These are phyloP conservation scores for Laupala kohalensis DNA, from an alignment of 1,140 invertebrate species.

Conservation along the genomic window DNA sequence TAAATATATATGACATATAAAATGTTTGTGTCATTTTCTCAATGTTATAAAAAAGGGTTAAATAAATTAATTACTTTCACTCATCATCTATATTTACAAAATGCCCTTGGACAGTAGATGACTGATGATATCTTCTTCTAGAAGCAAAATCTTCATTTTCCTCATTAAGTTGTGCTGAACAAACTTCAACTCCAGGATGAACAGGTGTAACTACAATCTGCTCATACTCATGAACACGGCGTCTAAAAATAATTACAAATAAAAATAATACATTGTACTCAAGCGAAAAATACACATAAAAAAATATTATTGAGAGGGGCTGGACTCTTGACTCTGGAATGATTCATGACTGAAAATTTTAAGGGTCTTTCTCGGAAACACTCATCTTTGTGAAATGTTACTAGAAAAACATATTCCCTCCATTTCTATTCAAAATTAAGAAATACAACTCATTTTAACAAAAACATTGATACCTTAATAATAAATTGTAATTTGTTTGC, in stretches of 20 bases:
- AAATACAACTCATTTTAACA: too few species aligned
- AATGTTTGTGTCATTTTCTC: neutral
- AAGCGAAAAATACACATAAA: too few species aligned
- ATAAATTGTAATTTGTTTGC: too few species aligned
- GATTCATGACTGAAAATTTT: too few species aligned
- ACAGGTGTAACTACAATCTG: slow-evolving; percentile 81
- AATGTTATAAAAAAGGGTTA: neutral
- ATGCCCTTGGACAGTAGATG: slow-evolving; percentile 62
- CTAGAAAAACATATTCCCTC: too few species aligned
- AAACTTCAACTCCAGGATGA: slow-evolving; percentile 65
- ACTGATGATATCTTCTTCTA: slow-evolving; percentile 82
- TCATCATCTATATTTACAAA: slow-evolving; percentile 47
- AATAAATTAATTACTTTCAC: neutral
- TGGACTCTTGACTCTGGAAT: too few species aligned
- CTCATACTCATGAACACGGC: slow-evolving; percentile 66
- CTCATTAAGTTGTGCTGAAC: slow-evolving; percentile 77
- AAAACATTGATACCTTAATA: too few species aligned
- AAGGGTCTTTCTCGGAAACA: too few species aligned
- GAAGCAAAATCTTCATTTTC: slow-evolving; percentile 89
- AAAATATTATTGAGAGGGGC: too few species aligned
- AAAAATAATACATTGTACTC: too few species aligned
- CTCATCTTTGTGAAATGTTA: too few species aligned
- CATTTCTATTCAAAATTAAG: too few species aligned
- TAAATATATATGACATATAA: neutral
- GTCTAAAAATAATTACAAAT: slow-evolving; percentile 31